Conservation (phyloP, 1,140 invertebrate species). For the Pogonus chalceus region DNA sequence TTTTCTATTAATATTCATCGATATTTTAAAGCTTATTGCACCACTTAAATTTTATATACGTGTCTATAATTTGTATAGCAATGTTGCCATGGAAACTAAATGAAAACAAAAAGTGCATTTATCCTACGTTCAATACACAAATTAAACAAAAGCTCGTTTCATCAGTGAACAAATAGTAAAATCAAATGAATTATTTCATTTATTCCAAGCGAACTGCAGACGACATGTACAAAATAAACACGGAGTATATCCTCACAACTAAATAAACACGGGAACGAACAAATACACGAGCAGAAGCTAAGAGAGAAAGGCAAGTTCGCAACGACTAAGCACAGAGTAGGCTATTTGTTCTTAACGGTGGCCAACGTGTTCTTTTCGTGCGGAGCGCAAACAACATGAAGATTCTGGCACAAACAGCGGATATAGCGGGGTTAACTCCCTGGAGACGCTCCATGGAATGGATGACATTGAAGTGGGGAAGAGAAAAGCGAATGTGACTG, state of each 20-base stretch:
- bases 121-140: neutral
- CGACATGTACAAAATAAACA: neutral
- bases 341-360: no score
- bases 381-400: neutral
- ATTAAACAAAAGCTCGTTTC: neutral
- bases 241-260: no score
- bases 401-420: neutral
- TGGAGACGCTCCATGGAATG: neutral
- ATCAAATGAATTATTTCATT: neutral
- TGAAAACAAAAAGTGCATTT: neutral
- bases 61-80: no score
- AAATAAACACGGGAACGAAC: no score
- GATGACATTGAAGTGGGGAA: neutral
- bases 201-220: neutral
- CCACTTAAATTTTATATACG: no score
- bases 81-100: no score
- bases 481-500: neutral
- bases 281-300: no score
- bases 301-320: no score
- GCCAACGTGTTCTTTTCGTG: slow-evolving; percentile 6
- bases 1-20: no score
- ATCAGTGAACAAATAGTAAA: no score
- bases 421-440: neutral
- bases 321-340: no score
- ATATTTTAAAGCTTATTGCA: no score